phyloP scores from a whole-genome alignment of 2,888 invertebrate species.

The Elysia crispata region DNA sequence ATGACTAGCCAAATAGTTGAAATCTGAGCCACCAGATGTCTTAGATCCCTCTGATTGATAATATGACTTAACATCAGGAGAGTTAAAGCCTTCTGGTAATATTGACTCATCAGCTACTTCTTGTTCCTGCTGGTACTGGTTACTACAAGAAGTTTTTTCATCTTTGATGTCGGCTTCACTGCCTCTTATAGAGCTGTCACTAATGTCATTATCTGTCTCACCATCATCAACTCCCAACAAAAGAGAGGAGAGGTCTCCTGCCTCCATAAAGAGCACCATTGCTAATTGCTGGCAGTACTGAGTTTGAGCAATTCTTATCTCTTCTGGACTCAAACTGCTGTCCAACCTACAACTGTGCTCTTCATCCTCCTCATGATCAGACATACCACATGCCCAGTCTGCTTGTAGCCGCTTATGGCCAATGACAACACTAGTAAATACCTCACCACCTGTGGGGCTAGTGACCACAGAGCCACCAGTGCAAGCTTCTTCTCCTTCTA shows the following conservation, averaged over 20 bases:
- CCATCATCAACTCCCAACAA: neutral
- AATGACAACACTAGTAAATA: constrained; percentile 43
- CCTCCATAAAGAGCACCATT: constrained; percentile 24
- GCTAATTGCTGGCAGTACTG: constrained; percentile 28
- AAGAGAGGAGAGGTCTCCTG: neutral
- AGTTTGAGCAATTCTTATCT: neutral
- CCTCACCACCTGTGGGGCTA: constrained; percentile 13
- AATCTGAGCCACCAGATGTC: too few relatives aligned
- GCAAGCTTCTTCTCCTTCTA: constrained; percentile 22
- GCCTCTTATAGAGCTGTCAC: too few relatives aligned
- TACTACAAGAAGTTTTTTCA: too few relatives aligned
- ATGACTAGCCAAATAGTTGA: too few relatives aligned
- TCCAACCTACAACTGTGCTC: neutral
- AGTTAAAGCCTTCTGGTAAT: too few relatives aligned
- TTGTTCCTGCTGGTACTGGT: too few relatives aligned
- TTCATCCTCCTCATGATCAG: constrained; percentile 10
- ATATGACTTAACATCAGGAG: too few relatives aligned
- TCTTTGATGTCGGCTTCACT: too few relatives aligned
- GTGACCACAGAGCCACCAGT: constrained; percentile 39
- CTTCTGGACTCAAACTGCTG: neutral
- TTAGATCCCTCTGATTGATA: too few relatives aligned
- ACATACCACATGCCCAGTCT: constrained; percentile 34
- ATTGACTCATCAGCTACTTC: too few relatives aligned
- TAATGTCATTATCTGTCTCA: neutral
- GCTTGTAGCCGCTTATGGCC: constrained; percentile 6